phyloP scores from a whole-genome alignment of 1,140 invertebrate species.

The Aleiodes sp. region DNA sequence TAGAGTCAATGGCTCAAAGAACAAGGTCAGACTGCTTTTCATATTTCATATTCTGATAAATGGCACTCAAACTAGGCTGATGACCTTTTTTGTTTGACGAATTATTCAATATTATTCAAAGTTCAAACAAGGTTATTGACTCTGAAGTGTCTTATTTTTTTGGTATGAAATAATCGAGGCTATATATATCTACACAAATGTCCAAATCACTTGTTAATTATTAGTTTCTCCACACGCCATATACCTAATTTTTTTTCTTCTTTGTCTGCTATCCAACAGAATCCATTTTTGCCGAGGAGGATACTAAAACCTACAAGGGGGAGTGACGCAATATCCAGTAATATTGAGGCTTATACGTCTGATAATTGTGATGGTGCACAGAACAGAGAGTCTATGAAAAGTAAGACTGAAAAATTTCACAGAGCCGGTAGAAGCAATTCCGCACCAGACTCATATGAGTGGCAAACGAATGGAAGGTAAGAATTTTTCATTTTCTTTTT shows the following conservation, averaged over 20 bases:
- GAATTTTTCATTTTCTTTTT: conserved; percentile 18
- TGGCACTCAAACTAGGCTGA: too few species aligned
- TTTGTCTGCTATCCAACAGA: conserved; percentile 45
- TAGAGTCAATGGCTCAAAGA: too few species aligned
- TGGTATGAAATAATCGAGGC: too few species aligned
- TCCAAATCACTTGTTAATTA: too few species aligned
- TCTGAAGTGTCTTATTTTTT: conserved; percentile 31
- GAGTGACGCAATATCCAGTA: conserved; percentile 31
- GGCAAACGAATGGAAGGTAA: conserved; percentile 64
- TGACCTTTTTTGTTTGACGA: conserved; percentile 14
- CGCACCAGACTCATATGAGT: conserved; percentile 77
- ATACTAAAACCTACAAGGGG: conserved; percentile 38
- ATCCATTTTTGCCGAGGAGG: conserved; percentile 55
- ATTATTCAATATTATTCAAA: conserved; percentile 38
- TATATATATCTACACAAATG: too few species aligned
- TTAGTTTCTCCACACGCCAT: too few species aligned
- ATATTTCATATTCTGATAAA: too few species aligned
- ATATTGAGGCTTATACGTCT: conserved; percentile 36
- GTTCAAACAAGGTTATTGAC: conserved; percentile 42
- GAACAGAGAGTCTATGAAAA: conserved; percentile 35
- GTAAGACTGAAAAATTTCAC: conserved; percentile 51
- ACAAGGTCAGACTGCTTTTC: too few species aligned
- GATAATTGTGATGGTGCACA: conserved; percentile 33
- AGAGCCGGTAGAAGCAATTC: conserved; percentile 76
- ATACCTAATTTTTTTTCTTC: not conserved